Base-by-base conservation (phyloP, 2,797 vertebrate genomes). In the Chelonia mydas region DNA sequence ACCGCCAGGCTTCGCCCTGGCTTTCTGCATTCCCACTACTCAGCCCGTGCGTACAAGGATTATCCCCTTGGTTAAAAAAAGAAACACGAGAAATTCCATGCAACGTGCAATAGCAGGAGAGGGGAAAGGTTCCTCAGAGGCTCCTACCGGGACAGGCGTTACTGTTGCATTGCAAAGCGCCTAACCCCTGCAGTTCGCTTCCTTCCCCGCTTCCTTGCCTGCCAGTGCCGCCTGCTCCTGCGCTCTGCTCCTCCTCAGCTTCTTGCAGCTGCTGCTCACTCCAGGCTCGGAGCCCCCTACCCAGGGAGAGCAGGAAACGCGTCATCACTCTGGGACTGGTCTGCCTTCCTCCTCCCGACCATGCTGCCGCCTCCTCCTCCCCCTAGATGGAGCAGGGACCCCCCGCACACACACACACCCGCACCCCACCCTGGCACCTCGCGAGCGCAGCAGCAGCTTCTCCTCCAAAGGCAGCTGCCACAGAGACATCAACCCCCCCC, bases 241-340 rank as follows among this genome's bases (percentile, higher is more conserved):
- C 92, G 82, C 94, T 57, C 77, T 81, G 74, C 90, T 57, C 25
- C 85, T 84, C 85, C 81, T 57, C 94, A 83, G 86, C 91, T 53
- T 47, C 55, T 27, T 45, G 77, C 97, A 86, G 96, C 95, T 89
- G 84, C 97, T 82, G 96, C 98, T 91, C 97, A 94, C 96, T 96
- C 95, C 85, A 41, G 49, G 95, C 98, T 95, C 98, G 86, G 96
- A 97, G 97, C 94, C 98, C 97, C 97, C 97, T 96, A 59, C 90
- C 87, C 95, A 61, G 97, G 94, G 97, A 96, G 97, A 90, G 98
- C 98, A 97, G 98, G 98, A 98, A 98, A 78, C 97, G 96, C 98
- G 98, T 98, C 98, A 98, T 98, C 98, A 98, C 86, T 97, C 94
- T 89, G 97, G 96, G 98, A 97, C 98, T 87, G 96, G 89, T 95